phyloP scores from a whole-genome alignment of 1,140 invertebrate species.

The Bursaphelenchus mucronatus region DNA sequence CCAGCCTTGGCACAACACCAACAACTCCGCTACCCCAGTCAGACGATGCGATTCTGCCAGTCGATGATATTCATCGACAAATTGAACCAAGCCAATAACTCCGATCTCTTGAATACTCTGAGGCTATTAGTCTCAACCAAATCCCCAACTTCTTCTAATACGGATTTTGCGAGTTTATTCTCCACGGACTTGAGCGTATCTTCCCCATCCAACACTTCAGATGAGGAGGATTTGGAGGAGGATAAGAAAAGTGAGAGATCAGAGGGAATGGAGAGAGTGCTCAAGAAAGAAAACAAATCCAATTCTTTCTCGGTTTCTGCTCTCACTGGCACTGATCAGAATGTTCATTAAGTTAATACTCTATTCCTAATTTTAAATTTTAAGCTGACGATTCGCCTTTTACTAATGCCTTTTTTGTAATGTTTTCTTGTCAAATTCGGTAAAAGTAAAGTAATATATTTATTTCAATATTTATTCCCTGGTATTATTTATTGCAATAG shows the following conservation, averaged over 20 bases:
- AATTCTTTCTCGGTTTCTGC: slow-evolving; percentile 11
- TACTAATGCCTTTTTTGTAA: too few species aligned
- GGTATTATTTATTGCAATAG: too few species aligned
- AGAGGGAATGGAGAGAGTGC: background rate
- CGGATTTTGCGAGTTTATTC: background rate
- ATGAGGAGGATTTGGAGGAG: slow-evolving; percentile 1
- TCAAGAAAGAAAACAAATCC: slow-evolving; percentile 9
- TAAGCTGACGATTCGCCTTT: too few species aligned
- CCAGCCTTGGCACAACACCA: slow-evolving; percentile 9
- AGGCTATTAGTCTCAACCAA: background rate
- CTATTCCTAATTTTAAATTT: too few species aligned
- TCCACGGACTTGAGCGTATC: slow-evolving; percentile 1
- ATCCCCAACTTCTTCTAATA: background rate
- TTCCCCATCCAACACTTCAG: slow-evolving; percentile 4
- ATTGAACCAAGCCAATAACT: slow-evolving; percentile 8
- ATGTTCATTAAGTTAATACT: too few species aligned
- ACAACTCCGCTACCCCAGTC: background rate
- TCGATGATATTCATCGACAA: slow-evolving; percentile 10
- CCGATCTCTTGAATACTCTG: background rate
- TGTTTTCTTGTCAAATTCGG: too few species aligned
- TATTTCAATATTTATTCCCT: too few species aligned
- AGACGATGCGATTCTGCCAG: slow-evolving; percentile 15
- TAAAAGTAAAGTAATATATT: too few species aligned
- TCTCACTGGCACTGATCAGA: slow-evolving; percentile 8
- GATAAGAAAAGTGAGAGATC: background rate